Evolutionary conservation across 2,888 invertebrate species (phyloP), one percentile per base, ranked within the genome.

Genomic region (Ophion ellenae): DNA sequence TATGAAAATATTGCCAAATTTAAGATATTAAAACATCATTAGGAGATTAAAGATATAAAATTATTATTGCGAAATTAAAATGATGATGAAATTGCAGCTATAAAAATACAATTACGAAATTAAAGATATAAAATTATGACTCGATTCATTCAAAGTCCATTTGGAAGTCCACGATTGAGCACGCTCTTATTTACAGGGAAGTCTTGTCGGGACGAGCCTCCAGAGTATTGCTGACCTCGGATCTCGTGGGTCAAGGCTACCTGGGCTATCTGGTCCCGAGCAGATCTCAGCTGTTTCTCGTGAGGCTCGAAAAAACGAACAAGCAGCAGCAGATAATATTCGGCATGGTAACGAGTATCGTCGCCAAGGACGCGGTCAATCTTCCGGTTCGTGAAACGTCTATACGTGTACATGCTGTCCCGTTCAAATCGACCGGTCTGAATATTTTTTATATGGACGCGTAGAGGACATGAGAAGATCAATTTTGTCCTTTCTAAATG

Each of bases 281-380:
- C 85, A 95, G 96, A 76, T 96, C 95, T 88, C 96, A 96, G 90
- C 94, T 98, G 6, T 96, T 96, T 91, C 96, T 97, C 86, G 95
- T 97, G 10, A 95, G 96, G 89, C 94, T 97, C 57, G 96, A 96
- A 89, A 96, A 96, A 88, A 95, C 96, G 0, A 96, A 96, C 89
- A 94, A 94, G 1, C 95, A 95, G 83, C 96, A 96, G 24, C 95
- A 96, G 91, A 95, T 97, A 79, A 96, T 97, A 84, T 97, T 98
- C 89, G 98, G 98, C 5, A 95, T 96, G 79, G 94, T 96, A 0
- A 96, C 96, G 0, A 96, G 96, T 3, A 96, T 99, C 74, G 94
- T 96, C 78, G 98, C 98, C 0, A 97, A 97, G 90, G 98, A 99
- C 95, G 98, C 98, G 0, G 96, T 97, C 20, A 96, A 96, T 63